Percentiles rank a stretch among this genome's conserved stretches.
Evolutionary conservation across 2,797 vertebrate genomes (phyloP).

Genomic region (Malacoctenus gilli): DNA sequence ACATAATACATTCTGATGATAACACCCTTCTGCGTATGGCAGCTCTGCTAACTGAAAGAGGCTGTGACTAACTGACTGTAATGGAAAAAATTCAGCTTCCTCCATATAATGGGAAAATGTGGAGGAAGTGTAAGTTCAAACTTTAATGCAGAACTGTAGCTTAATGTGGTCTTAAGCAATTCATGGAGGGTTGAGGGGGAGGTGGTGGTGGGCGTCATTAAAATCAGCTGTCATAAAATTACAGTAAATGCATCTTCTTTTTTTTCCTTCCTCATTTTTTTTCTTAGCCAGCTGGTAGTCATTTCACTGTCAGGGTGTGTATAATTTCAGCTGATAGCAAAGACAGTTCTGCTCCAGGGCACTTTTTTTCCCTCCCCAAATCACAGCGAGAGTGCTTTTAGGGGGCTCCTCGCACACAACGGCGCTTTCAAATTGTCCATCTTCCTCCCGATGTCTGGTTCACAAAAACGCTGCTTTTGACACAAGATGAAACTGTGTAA

Average conservation of each 20-base stretch:
- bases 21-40: constrained; percentile 56
- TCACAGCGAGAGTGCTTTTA: constrained; percentile 49
- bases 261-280: constrained; percentile 23
- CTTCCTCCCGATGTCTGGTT: constrained; percentile 27
- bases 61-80: constrained; percentile 77
- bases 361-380: constrained; percentile 5
- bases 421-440: constrained; percentile 48
- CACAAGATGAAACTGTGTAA: constrained; percentile 22
- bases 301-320: constrained; percentile 70
- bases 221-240: constrained; percentile 75
- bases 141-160: constrained; percentile 59
- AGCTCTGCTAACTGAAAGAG: constrained; percentile 64
- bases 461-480: constrained; percentile 31
- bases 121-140: constrained; percentile 61
- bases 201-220: constrained; percentile 63
- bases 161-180: constrained; percentile 65
- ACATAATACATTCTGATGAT: constrained; percentile 72
- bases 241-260: constrained; percentile 27
- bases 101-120: constrained; percentile 59
- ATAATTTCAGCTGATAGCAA: constrained; percentile 67
- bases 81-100: constrained; percentile 71
- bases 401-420: constrained; percentile 21
- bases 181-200: constrained; percentile 47
- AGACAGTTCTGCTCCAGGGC: constrained; percentile 63
- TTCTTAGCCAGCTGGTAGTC: constrained; percentile 62